Evolutionary conservation across 2,113 vertebrate species (phyloP), one percentile per base, ranked within the genome.

Genomic region (Phylloscopus trochiloides): DNA sequence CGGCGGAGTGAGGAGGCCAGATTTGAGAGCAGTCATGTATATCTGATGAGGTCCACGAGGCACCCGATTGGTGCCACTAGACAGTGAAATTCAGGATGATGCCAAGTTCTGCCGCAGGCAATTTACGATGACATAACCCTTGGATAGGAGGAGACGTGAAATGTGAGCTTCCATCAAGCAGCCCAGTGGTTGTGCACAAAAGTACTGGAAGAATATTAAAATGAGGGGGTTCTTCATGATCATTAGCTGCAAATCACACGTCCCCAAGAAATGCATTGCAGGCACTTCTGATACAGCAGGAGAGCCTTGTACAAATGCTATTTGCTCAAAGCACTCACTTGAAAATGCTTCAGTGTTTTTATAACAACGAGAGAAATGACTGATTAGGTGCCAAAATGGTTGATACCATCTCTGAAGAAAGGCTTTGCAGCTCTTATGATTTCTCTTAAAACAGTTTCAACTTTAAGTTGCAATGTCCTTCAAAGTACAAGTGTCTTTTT

Each of bases 1-100:
- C 1, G 3, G 17, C 0, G 3, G 55, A 73, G 58, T 5, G 47
- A 66, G 62, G 19, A 61, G n/a, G 63, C 59, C 86, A 88, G 81
- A 93, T 90, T 86, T 91, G 85, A 87, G 57, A 95, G 84, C 81
- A 96, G 62, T 36, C 95, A 80, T 83, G 82, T 83, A 19, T 68
- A 82, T 52, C 87, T 85, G 84, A 95, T 87, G 89, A 94, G 74
- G 70, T 55, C 58, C 70, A 61, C 1, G 3, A 81, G 58, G 71
- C 76, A 86, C 38, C 45, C 0, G 2, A 28, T 48, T 43, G 71
- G 52, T 92, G 91, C 71, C 84, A 79, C 82, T 42, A 92, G 86
- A 68, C 36, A 61, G 57, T 1, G 42, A 75, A 65, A 95, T 88
- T 50, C 62, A 76, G 84, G 38, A 90, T 89, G 87, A 94, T 1